Evolutionary conservation across 2,888 invertebrate genomes (phyloP).

Genomic region (Cephus sareptanus): DNA sequence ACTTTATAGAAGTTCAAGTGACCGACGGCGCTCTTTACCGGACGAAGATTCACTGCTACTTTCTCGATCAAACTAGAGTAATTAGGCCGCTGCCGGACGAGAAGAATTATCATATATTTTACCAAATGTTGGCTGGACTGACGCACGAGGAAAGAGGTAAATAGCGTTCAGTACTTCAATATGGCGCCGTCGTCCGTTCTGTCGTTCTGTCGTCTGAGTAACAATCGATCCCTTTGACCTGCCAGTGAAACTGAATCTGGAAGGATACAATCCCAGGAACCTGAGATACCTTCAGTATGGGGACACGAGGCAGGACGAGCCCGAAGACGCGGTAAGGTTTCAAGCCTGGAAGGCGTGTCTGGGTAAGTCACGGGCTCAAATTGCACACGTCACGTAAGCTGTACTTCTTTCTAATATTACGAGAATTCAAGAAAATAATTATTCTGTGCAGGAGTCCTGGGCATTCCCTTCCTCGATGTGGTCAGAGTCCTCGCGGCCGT

Average conservation of each 20-base stretch:
- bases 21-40: constrained; percentile 94
- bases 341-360: constrained; percentile 93
- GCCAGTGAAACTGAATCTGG: constrained; percentile 83
- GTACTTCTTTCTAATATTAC: neutral
- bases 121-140: constrained; percentile 93
- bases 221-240: neutral
- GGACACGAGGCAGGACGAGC: constrained; percentile 78
- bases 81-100: constrained; percentile 87
- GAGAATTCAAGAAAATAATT: too few species aligned
- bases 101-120: constrained; percentile 97
- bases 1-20: constrained; percentile 96
- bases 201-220: constrained; percentile 7
- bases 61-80: constrained; percentile 92
- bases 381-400: neutral
- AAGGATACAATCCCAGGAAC: constrained; percentile 85
- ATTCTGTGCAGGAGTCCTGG: constrained; percentile 74
- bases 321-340: constrained; percentile 80
- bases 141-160: constrained; percentile 83
- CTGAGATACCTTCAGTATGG: constrained; percentile 84
- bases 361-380: constrained; percentile 60
- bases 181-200: neutral
- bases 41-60: constrained; percentile 96
- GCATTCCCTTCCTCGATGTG: constrained; percentile 94
- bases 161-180: neutral
- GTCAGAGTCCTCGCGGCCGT: constrained; percentile 92